Evolutionary conservation across 2,113 vertebrate genomes (phyloP).

Genomic region (Platanista minor): DNA sequence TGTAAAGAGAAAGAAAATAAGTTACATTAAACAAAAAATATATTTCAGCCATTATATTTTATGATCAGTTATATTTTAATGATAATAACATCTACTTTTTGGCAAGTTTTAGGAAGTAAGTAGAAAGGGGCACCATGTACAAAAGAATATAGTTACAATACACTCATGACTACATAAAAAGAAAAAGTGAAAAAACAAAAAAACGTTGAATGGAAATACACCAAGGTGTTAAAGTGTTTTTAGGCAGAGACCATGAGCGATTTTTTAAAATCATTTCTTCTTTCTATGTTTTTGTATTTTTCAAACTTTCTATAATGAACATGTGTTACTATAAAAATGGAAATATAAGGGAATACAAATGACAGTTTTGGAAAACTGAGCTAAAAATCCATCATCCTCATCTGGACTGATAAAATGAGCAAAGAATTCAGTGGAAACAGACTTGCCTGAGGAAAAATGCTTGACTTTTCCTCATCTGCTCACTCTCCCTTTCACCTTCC

Average conservation of each 20-base stretch:
- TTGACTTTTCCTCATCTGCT: not conserved
- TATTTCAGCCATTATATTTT: not conserved
- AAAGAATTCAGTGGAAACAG: constrained; percentile 29
- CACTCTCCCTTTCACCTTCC: not conserved
- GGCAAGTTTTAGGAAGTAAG: not conserved
- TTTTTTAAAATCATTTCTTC: not conserved
- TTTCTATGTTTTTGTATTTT: not conserved
- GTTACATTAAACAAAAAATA: constrained; percentile 22
- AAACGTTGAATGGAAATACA: not conserved
- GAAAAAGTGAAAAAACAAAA: not conserved
- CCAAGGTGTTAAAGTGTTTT: not conserved
- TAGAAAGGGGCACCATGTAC: not conserved
- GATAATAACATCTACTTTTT: not conserved
- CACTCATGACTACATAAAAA: constrained; percentile 26
- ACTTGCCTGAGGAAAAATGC: not conserved
- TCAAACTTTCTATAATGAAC: constrained; percentile 16
- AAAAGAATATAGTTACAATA: constrained; percentile 47
- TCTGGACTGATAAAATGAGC: constrained; percentile 12
- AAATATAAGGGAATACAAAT: constrained; percentile 38
- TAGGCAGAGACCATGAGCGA: not conserved
- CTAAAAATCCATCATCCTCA: constrained; percentile 18
- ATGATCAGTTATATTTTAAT: constrained; percentile 20
- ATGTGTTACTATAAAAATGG: constrained; percentile 24
- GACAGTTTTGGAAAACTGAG: constrained; percentile 31
- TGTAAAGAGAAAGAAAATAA: constrained; percentile 77